Conservation (phyloP, 2,113 vertebrate species). For the Esox niger region DNA sequence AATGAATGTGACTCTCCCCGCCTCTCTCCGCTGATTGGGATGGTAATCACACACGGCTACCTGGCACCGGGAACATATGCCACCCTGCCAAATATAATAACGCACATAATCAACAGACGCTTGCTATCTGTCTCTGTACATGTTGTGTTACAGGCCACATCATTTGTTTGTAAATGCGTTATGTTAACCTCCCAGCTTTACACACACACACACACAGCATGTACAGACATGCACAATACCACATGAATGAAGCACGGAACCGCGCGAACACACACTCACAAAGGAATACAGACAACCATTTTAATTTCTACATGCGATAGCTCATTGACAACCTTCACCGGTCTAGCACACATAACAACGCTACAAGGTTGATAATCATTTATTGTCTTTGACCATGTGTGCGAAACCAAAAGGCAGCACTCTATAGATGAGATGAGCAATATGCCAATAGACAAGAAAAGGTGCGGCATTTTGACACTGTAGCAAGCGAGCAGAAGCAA, state of each 20-base stretch:
- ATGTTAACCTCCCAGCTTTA: conserved; percentile 56
- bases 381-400: conserved; percentile 15
- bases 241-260: not conserved
- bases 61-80: conserved; percentile 88
- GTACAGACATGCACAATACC: not conserved
- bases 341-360: conserved; percentile 26
- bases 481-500: conserved; percentile 25
- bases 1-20: conserved; percentile 96
- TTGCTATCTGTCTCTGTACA: conserved; percentile 53
- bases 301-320: conserved; percentile 42
- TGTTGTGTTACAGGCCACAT: conserved; percentile 79
- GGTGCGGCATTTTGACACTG: conserved; percentile 43
- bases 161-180: conserved; percentile 76
- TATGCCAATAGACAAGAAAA: conserved; percentile 62
- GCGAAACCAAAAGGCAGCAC: conserved; percentile 49
- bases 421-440: conserved; percentile 45
- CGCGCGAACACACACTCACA: conserved; percentile 26
- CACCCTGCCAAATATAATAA: conserved; percentile 96
- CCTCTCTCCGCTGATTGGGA: conserved; percentile 92
- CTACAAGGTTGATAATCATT: conserved; percentile 40
- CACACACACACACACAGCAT: not conserved
- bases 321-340: conserved; percentile 35
- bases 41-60: conserved; percentile 89
- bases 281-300: conserved; percentile 2
- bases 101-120: conserved; percentile 83